A percentile compares a stretch with the other conserved stretches of the same genome.
phyloP scores from a whole-genome alignment of 2,888 invertebrate genomes.

The Hoplodrina ambigua region DNA sequence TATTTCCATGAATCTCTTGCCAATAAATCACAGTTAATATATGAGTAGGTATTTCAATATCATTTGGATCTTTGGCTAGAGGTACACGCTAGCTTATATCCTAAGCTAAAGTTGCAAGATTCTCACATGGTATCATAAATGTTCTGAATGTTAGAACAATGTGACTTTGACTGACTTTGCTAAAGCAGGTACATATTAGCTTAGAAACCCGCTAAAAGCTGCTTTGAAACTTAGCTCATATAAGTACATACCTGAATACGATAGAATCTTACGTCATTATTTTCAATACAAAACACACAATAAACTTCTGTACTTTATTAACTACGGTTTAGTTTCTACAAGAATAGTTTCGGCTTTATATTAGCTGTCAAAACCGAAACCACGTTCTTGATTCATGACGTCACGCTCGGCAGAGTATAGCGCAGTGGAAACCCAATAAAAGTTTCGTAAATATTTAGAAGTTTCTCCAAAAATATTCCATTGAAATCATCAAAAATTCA shows the following conservation, averaged over 20 bases:
- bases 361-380: constrained; percentile 31
- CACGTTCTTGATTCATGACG: constrained; percentile 31
- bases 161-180: constrained; percentile 20
- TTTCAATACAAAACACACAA: constrained; percentile 3
- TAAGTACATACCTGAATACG: neutral
- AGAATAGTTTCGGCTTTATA: constrained; percentile 6
- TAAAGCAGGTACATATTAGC: neutral
- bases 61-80: constrained; percentile 7
- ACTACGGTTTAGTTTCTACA: constrained; percentile 1
- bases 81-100: neutral
- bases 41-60: neutral
- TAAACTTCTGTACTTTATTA: constrained; percentile 14
- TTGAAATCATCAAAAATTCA: neutral
- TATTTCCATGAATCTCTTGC: too few relatives aligned
- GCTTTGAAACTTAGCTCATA: constrained; percentile 12
- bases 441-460: neutral
- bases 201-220: constrained; percentile 6
- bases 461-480: neutral
- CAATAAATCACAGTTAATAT: too few relatives aligned
- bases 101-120: too few relatives aligned
- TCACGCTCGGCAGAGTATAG: neutral
- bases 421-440: neutral
- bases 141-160: constrained; percentile 2
- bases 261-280: neutral
- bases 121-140: neutral